Conservation (phyloP, 2,888 invertebrate genomes). For the Catocala nupta region DNA sequence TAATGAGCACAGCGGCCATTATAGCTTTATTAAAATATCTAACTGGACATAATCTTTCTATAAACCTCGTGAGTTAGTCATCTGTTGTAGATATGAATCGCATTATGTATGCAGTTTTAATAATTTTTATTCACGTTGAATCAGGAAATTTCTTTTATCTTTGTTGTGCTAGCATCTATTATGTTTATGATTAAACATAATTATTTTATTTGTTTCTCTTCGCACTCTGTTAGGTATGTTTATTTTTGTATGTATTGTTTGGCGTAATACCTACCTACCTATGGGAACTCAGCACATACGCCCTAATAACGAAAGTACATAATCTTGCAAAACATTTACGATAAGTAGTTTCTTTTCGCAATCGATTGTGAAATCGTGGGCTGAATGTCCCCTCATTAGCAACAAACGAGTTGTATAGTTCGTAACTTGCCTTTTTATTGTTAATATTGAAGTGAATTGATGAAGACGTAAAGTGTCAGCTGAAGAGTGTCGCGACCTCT, state of each 20-base stretch:
- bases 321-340: slow-evolving; percentile 1
- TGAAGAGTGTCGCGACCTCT: slow-evolving; percentile 71
- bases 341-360: slow-evolving; percentile 6
- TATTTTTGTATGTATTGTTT: no score
- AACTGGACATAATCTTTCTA: slow-evolving; percentile 36
- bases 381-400: slow-evolving; percentile 59
- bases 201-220: no score
- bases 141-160: neutral
- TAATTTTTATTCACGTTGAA: neutral
- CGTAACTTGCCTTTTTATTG: slow-evolving; percentile 62
- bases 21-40: slow-evolving; percentile 29
- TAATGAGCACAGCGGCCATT: slow-evolving; percentile 41
- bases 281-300: no score
- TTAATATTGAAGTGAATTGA: slow-evolving; percentile 68
- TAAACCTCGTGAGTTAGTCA: slow-evolving; percentile 17
- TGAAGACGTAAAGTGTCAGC: slow-evolving; percentile 69
- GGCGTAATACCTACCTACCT: no score
- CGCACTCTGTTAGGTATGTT: no score
- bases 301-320: no score
- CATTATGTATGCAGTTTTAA: slow-evolving; percentile 22
- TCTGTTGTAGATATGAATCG: slow-evolving; percentile 10
- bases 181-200: no score
- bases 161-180: neutral
- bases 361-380: slow-evolving; percentile 23
- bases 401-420: slow-evolving; percentile 51